Percentiles rank a stretch among this genome's conserved stretches.
Conservation (phyloP, 2,113 vertebrate species). For the Ivindomyrus marchei region DNA sequence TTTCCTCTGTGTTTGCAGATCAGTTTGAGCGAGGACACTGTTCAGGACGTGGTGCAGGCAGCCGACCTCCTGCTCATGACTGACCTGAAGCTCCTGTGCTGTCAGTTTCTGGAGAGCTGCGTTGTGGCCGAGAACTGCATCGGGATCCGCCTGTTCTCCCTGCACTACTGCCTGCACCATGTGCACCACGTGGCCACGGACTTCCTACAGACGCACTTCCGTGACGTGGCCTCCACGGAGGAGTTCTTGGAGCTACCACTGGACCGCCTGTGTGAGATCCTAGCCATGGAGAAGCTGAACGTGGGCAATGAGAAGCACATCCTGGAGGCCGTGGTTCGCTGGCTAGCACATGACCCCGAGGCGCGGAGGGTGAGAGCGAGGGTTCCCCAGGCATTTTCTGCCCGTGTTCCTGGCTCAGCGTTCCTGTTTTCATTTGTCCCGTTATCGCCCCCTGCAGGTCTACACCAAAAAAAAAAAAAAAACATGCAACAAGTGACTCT, state of each 20-base stretch:
- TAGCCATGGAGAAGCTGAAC: slow-evolving; percentile 91
- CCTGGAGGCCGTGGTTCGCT: slow-evolving; percentile 88
- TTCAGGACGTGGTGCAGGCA: slow-evolving; percentile 94
- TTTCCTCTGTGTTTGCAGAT: slow-evolving; percentile 61
- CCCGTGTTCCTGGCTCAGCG: neutral
- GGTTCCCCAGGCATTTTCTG: neutral
- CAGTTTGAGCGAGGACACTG: slow-evolving; percentile 85
- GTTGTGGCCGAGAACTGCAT: slow-evolving; percentile 96
- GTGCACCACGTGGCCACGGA: slow-evolving; percentile 88
- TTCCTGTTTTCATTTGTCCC: neutral
- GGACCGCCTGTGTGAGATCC: slow-evolving; percentile 79
- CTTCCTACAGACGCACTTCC: slow-evolving; percentile 94
- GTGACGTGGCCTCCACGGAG: slow-evolving; percentile 82
- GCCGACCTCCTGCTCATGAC: slow-evolving; percentile 93
- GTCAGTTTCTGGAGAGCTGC: slow-evolving; percentile 93
- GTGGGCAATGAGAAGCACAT: slow-evolving; percentile 91
- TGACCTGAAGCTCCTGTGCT: slow-evolving; percentile 91
- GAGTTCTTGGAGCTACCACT: slow-evolving; percentile 86
- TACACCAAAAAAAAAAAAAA: neutral
- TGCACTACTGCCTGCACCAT: slow-evolving; percentile 92
- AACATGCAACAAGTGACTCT: neutral
- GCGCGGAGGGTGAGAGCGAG: slow-evolving; percentile 72
- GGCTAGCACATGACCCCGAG: slow-evolving; percentile 81
- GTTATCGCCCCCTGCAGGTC: neutral
- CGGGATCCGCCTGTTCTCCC: slow-evolving; percentile 89